Evolutionary conservation across 2,888 invertebrate species (phyloP), one percentile per base, ranked within the genome.

Genomic region (Rhingia campestris): DNA sequence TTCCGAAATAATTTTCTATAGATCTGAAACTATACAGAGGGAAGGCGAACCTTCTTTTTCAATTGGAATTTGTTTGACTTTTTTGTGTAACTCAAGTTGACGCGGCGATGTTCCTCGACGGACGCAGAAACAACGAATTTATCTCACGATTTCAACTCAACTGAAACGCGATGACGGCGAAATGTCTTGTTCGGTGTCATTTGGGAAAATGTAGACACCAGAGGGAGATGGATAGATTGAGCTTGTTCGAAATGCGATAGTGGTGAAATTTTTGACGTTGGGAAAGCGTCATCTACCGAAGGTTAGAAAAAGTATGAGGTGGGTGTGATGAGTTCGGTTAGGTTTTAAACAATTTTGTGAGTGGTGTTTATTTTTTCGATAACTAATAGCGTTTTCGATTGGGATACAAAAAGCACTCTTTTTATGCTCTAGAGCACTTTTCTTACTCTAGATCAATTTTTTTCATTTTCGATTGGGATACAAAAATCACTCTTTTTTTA

Each of bases 111-210:
- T 73, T 63, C 63, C 79, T 51, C 43, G 49, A 51, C 73, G 79
- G 82, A 79, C 79, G 72, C 79, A 82, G 56, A 73, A 73, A 82
- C 82, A 74, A 82, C 79, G 69, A 82, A 82, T 79, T 82, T 82
- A 79, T 58, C 64, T 79, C 82, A 79, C 73, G 79, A 73, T 79
- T 82, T 79, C 79, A 82, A 79, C 79, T 82, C 82, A 79, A 82
- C 82, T 82, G 56, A 82, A 63, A 49, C 22, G 37, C 73, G 63
- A 37, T 73, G 61, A 64, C 53, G 73, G 77, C 73, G 64, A 73
- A 70, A 61, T 58, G 58, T 63, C 14, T 49, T 67, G 32, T 37
- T 39, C 39, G n/a, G 66, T 49, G 64, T 37, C 39, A 64, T n/a
- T 54, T 30, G 66, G 41, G 53, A 4, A 54, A 66, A 47, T 67